phyloP scores from a whole-genome alignment of 2,888 invertebrate genomes.

The Thera obeliscata region DNA sequence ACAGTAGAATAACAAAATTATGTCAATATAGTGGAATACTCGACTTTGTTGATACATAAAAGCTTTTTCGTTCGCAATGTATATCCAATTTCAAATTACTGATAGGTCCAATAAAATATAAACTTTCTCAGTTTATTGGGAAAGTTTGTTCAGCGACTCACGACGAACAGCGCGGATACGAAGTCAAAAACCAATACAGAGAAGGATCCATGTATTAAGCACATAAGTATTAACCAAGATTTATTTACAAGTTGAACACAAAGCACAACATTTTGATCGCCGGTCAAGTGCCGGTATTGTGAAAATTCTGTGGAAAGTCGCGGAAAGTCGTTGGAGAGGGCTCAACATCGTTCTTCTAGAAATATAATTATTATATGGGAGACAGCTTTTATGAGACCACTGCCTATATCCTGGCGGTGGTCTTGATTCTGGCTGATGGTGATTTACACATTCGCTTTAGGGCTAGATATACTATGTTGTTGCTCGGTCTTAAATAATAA shows the following conservation, averaged over 20 bases:
- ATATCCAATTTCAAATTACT: background rate
- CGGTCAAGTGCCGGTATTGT: too few relatives aligned
- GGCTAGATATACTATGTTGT: too few relatives aligned
- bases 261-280: too few relatives aligned
- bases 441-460: too few relatives aligned
- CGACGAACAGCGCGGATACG: background rate
- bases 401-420: too few relatives aligned
- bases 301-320: too few relatives aligned
- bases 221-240: background rate
- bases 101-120: background rate
- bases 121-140: background rate
- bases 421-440: too few relatives aligned
- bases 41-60: background rate
- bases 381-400: too few relatives aligned
- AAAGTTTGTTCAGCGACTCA: background rate
- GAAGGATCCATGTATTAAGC: background rate
- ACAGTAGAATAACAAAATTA: background rate
- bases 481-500: too few relatives aligned
- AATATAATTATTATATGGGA: background rate
- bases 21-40: background rate
- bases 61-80: background rate
- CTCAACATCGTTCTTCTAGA: background rate
- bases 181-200: constrained; percentile 1
- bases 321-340: too few relatives aligned
- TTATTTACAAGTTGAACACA: background rate